Percentiles rank a stretch among this genome's conserved stretches.
These are phyloP conservation scores for Hypomecis punctinalis DNA, from an alignment of 2,888 invertebrate species.

Conservation along the genomic window DNA sequence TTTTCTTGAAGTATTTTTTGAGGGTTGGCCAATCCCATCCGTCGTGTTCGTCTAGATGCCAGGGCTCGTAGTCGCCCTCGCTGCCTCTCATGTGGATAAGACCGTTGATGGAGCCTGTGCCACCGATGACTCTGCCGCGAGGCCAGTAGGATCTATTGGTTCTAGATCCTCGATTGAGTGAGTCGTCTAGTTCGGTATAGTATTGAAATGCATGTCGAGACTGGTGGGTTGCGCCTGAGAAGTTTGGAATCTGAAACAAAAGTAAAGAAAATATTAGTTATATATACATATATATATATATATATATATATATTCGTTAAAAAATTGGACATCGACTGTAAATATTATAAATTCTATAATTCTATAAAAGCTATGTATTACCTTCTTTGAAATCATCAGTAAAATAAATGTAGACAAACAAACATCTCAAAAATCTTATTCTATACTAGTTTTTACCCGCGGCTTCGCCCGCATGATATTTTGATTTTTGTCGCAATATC, in stretches of 20 bases:
- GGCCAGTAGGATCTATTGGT: conserved; percentile 72
- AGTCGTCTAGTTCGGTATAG: conserved; percentile 68
- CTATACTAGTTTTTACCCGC: no score
- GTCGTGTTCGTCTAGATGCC: conserved; percentile 66
- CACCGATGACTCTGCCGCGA: conserved; percentile 72
- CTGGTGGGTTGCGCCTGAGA: conserved; percentile 62
- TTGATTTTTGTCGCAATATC: no score
- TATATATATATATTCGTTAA: no score
- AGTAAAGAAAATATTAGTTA: no score
- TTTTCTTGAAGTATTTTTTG: conserved; percentile 73
- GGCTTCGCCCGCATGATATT: no score
- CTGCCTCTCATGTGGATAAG: conserved; percentile 74
- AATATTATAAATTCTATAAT: no score
- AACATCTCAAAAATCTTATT: no score
- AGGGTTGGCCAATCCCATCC: conserved; percentile 76
- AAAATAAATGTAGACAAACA: no score
- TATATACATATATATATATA: no score
- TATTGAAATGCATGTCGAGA: conserved; percentile 67
- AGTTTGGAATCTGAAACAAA: conserved; percentile 70
- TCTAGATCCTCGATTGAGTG: conserved; percentile 58
- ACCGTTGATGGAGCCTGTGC: conserved; percentile 77
- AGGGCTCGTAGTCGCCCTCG: conserved; percentile 67
- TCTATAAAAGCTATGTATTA: no score
- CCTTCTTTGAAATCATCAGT: no score
- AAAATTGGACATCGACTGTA: no score